Evolutionary conservation across 2,797 vertebrate species (phyloP), one percentile per base, ranked within the genome.

Genomic region (Taenioides sp.): DNA sequence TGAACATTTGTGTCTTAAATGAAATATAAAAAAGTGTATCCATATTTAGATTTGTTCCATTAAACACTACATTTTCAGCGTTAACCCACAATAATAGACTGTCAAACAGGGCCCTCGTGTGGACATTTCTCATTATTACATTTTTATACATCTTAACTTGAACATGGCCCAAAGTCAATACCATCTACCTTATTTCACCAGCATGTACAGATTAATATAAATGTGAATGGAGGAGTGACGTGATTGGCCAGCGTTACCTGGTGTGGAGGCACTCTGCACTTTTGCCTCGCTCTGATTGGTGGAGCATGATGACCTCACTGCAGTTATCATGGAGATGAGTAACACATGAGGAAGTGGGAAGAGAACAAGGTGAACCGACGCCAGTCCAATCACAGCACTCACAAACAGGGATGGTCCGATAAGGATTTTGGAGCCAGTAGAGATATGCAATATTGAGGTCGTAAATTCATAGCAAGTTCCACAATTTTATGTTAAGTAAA

Each of bases 251-350:
- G 74, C 95, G 37, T 98, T 98, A 99, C 98, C 97, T 95, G 84
- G 92, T 97, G 93, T 96, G 95, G 88, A 98, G 96, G 94, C 96
- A 98, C 92, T 99, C 97, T 82, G 96, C 96, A 95, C 98, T 98
- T 95, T 96, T 95, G 96, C 97, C 97, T 92, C 97, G 95, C 93
- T 97, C 95, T 96, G 96, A 96, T 90, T 95, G 96, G 95, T 96
- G 96, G 94, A 97, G 95, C 96, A 95, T 96, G 94, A 98, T 96
- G 96, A 97, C 95, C 94, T 98, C 97, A 95, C 97, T 99, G 96
- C 93, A 84, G 95, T 96, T 95, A 95, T 94, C 96, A 95, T 96
- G 95, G 95, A 90, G 88, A 91, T 92, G 96, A 94, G 94, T 96
- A 95, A 94, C 88, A 94, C 74, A 95, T 95, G 94, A 94, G 91